phyloP scores from a whole-genome alignment of 2,113 vertebrate species.

The Malaclemys terrapin region DNA sequence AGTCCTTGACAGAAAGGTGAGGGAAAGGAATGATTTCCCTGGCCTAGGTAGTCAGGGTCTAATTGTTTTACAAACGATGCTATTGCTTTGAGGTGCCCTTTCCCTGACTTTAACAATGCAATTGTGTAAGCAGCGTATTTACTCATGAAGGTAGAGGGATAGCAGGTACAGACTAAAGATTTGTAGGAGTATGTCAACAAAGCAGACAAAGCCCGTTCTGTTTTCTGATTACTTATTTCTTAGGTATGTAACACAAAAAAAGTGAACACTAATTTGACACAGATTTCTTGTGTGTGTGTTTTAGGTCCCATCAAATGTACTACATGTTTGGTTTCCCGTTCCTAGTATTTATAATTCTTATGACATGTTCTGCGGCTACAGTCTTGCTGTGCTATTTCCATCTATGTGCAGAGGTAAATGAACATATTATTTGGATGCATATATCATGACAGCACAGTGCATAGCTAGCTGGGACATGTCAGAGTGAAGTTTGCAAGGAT shows the following conservation, averaged over 20 bases:
- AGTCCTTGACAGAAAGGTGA: neutral
- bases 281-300: conserved; percentile 38
- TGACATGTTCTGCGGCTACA: conserved; percentile 92
- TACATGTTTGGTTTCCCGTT: conserved; percentile 96
- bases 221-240: neutral
- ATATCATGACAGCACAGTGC: neutral
- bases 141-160: neutral
- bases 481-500: neutral
- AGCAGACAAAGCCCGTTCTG: neutral
- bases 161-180: neutral
- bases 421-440: neutral
- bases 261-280: neutral
- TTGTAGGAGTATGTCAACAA: neutral
- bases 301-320: conserved; percentile 95
- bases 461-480: neutral
- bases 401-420: conserved; percentile 90
- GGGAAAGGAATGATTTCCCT: neutral
- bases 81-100: neutral
- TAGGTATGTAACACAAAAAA: neutral
- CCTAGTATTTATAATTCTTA: conserved; percentile 92
- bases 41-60: no score
- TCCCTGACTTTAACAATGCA: neutral
- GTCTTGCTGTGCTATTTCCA: conserved; percentile 94
- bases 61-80: neutral
- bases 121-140: neutral